Base-by-base conservation (phyloP, 2,113 vertebrate genomes). In the Chloropsis cyanopogon region DNA sequence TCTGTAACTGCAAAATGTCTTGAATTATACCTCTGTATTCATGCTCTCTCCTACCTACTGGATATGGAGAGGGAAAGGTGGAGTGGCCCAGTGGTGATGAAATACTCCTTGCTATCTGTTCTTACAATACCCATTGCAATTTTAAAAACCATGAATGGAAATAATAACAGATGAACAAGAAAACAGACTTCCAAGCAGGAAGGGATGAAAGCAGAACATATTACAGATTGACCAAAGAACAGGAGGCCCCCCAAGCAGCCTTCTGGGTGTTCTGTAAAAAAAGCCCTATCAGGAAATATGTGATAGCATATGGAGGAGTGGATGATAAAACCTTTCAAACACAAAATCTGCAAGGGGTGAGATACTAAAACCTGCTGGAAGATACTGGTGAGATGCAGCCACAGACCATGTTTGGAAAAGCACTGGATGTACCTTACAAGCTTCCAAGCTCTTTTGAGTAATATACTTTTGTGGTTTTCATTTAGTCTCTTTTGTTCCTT, bases 311-410 rank as follows among this genome's bases (percentile, higher is more conserved):
- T 83, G 73, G 61, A 92, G 54, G 80, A 60, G 64, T 72, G 63
- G 37, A 82, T 90, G 82, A 72, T 83, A 88, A 95, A 94, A 77
- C 49, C 28, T 77, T 65, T 77, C 52, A 88, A 93, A 90, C 44
- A 90, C 18, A 83, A 82, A 95, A 90, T 86, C 57, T 71, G 41
- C 59, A 78, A 91, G 41, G 44, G 22, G 19, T 3, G 1, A 83
- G 39, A 69, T 71, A 82, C 25, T 39, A 82, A 94, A 91, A 94
- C 64, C 60, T 92, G 17, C 46, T 86, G 82, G 37, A 86, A 80
- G 47, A 65, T 73, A 41, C 10, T 61, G 22, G 56, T 65, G 42
- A 76, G 33, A 57, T 33, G 61, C 18, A 93, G 73, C 49, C 49
- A 65, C 46, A 88, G 29, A 72, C 29, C 28, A 41, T 33, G 47